Percentiles rank a stretch among this genome's conserved stretches.
Evolutionary conservation across 2,113 vertebrate species (phyloP).

Genomic region (Psittacus erithacus): DNA sequence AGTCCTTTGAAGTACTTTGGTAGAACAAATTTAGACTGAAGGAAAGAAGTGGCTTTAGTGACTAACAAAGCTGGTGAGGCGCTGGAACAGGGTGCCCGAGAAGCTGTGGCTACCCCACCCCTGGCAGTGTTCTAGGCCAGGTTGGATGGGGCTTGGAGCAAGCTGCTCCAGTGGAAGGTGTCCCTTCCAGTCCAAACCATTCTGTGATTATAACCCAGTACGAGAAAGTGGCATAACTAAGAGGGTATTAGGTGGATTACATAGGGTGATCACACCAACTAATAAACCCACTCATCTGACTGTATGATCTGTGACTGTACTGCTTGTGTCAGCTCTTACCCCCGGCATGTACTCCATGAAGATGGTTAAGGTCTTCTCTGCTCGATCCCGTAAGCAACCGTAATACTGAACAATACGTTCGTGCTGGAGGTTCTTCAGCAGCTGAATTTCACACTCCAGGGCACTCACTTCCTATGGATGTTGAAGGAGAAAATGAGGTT

Average conservation of each 20-base stretch:
- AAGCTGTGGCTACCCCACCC: neutral
- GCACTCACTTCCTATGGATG: slow-evolving; percentile 90
- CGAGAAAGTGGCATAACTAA: neutral
- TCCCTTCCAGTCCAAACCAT: neutral
- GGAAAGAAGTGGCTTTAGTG: neutral
- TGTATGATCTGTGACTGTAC: neutral
- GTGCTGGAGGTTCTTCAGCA: slow-evolving; percentile 94
- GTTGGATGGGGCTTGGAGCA: neutral
- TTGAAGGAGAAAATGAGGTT: neutral
- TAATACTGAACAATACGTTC: slow-evolving; percentile 97
- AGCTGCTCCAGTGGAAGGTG: neutral
- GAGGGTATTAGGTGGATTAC: neutral
- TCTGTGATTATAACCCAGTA: neutral
- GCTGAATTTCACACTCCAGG: slow-evolving; percentile 95
- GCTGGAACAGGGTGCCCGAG: neutral
- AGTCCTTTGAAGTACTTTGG: neutral
- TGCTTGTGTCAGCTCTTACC: slow-evolving; percentile 73
- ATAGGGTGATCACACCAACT: neutral
- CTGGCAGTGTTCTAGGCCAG: neutral
- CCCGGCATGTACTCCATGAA: slow-evolving; percentile 99
- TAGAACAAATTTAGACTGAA: neutral
- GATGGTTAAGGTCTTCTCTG: slow-evolving; percentile 92
- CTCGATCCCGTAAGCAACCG: slow-evolving; percentile 88
- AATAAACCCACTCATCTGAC: neutral
- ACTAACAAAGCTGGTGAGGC: neutral